Evolutionary conservation across 1,140 invertebrate genomes (phyloP).

Genomic region (Listronotus oregonensis): DNA sequence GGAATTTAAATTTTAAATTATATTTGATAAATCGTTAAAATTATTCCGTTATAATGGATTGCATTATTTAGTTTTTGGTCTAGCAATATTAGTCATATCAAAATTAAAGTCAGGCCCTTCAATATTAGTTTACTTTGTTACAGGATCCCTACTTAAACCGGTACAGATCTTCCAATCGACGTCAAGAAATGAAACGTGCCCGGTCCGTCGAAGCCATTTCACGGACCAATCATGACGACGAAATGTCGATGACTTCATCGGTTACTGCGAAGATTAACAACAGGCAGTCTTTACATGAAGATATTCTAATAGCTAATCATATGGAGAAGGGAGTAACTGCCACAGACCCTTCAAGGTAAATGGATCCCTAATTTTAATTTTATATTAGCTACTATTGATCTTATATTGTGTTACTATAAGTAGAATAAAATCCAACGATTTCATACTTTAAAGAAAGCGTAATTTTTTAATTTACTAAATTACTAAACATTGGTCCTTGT

Average conservation of each 20-base stretch:
- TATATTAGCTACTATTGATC: too few relatives aligned
- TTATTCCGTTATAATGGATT: too few relatives aligned
- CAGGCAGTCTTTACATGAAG: conserved; percentile 50
- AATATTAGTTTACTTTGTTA: neutral
- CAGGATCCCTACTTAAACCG: conserved; percentile 29
- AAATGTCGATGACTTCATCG: conserved; percentile 18
- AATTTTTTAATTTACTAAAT: too few relatives aligned
- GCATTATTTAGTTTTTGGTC: too few relatives aligned
- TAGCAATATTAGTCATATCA: too few relatives aligned
- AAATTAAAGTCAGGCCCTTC: too few relatives aligned
- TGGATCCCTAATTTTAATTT: neutral
- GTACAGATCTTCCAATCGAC: conserved; percentile 56
- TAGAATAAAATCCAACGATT: too few relatives aligned
- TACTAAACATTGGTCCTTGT: too few relatives aligned
- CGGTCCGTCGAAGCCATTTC: conserved; percentile 81
- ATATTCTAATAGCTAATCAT: conserved; percentile 44
- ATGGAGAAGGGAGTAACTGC: conserved; percentile 28
- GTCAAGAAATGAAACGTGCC: conserved; percentile 78
- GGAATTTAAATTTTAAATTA: too few relatives aligned
- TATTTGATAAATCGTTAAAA: too few relatives aligned
- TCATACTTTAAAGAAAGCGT: too few relatives aligned
- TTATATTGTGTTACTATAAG: too few relatives aligned
- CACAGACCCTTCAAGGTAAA: conserved; percentile 36
- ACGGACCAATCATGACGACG: conserved; percentile 49
- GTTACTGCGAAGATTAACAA: conserved; percentile 35